These are phyloP conservation scores for Amphibalanus amphitrite DNA, from an alignment of 1,140 invertebrate species.

Conservation along the genomic window DNA sequence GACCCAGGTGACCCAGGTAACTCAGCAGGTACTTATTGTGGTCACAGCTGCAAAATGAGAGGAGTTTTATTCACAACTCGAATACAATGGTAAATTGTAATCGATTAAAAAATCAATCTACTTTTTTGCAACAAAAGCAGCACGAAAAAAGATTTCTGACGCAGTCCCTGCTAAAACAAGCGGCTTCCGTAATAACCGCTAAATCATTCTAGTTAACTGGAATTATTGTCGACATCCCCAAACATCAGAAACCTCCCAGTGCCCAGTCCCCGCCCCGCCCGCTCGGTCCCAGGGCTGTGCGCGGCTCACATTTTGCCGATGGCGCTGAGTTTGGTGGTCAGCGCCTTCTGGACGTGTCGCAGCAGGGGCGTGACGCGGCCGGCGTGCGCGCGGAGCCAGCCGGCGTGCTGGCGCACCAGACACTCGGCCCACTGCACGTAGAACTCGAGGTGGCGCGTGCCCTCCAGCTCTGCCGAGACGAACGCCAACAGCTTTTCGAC, in stretches of 20 bases:
- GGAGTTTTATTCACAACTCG: too few relatives aligned
- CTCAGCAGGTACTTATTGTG: conserved; percentile 14
- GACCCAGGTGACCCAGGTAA: conserved; percentile 3
- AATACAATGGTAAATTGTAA: too few relatives aligned
- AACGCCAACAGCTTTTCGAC: conserved; percentile 50
- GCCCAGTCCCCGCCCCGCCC: too few relatives aligned
- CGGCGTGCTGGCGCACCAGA: conserved; percentile 42
- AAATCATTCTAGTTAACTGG: too few relatives aligned
- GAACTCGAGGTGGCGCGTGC: conserved; percentile 66
- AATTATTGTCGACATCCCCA: too few relatives aligned
- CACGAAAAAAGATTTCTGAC: background rate
- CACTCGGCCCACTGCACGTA: conserved; percentile 60
- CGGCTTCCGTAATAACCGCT: background rate
- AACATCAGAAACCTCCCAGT: too few relatives aligned
- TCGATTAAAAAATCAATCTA: too few relatives aligned
- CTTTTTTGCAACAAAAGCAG: background rate
- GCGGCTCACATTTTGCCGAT: conserved; percentile 64
- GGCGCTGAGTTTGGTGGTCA: conserved; percentile 59
- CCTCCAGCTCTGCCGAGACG: conserved; percentile 49
- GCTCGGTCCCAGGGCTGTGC: too few relatives aligned
- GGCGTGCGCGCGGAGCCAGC: conserved; percentile 31
- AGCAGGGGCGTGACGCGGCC: conserved; percentile 38
- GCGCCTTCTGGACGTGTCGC: conserved; percentile 55
- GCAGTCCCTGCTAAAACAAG: background rate
- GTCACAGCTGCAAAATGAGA: conserved; percentile 11